phyloP scores from a whole-genome alignment of 35 echinoderm and acorn worm species.

The Nesometra sesokonis region DNA sequence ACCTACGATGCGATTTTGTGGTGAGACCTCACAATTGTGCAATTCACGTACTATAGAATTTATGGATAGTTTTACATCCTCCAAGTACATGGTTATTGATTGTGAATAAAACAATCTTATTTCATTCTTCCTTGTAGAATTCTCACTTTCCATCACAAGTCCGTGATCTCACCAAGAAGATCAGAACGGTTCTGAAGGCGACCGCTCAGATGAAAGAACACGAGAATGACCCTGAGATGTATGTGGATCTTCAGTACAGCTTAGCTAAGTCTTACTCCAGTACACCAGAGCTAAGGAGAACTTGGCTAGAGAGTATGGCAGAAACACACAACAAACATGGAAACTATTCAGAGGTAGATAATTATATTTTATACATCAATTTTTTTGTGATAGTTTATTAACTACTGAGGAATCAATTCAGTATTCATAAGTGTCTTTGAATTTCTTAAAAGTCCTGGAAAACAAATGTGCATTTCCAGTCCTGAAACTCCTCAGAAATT shows the following conservation, averaged over 20 bases:
- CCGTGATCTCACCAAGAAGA: conserved; percentile 95
- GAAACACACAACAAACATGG: conserved; percentile 80
- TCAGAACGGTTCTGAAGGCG: conserved; percentile 92
- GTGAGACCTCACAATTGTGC: too few relatives aligned
- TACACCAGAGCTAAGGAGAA: conserved; percentile 86
- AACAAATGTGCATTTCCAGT: too few relatives aligned
- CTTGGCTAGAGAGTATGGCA: conserved; percentile 98
- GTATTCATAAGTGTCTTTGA: too few relatives aligned
- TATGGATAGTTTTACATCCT: too few relatives aligned
- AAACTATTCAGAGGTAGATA: conserved; percentile 89
- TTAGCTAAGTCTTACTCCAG: conserved; percentile 91
- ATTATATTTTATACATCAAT: too few relatives aligned
- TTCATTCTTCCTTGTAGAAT: conserved; percentile 23
- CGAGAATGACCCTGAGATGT: conserved; percentile 98
- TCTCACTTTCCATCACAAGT: conserved; percentile 82
- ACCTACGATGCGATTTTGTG: too few relatives aligned
- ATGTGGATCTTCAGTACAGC: conserved; percentile 95
- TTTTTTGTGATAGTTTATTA: too few relatives aligned
- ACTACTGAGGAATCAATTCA: too few relatives aligned
- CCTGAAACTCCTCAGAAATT: too few relatives aligned
- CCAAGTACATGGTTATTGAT: too few relatives aligned
- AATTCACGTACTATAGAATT: too few relatives aligned
- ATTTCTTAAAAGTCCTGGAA: too few relatives aligned
- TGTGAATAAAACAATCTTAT: background rate
- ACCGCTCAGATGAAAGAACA: conserved; percentile 98